Evolutionary conservation across 2,113 vertebrate genomes (phyloP).

Genomic region (mouse (Mus musculus)): GRCm39 chr14:27997001-27997500

Average conservation of each 20-base stretch:
- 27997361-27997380: background rate
- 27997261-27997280: background rate
- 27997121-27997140: background rate
- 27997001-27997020: background rate
- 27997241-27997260: background rate
- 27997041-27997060: background rate
- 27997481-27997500: background rate
- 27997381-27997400: too few relatives aligned
- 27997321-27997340: background rate
- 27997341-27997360: background rate
- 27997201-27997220: background rate
- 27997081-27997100: background rate
- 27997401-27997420: too few relatives aligned
- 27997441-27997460: too few relatives aligned
- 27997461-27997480: background rate
- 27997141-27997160: background rate
- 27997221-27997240: background rate
- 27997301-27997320: background rate
- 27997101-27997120: background rate
- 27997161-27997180: background rate
- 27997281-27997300: background rate
- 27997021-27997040: background rate
- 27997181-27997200: background rate
- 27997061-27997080: background rate
- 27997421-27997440: too few relatives aligned